phyloP scores from a whole-genome alignment of 2,113 vertebrate genomes.

The Coreoperca whiteheadi region DNA sequence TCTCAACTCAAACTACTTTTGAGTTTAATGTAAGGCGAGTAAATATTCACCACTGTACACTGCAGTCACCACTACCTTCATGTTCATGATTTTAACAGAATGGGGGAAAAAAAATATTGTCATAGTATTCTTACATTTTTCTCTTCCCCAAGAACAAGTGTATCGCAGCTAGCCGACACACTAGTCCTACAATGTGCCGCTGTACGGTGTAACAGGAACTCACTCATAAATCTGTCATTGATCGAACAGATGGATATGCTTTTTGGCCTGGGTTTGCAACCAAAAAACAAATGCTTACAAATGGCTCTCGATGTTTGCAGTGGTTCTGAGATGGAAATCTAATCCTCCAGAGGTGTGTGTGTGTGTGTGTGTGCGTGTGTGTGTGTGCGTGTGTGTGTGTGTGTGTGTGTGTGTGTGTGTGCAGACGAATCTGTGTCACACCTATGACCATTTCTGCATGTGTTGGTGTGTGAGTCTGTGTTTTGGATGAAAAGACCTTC shows the following conservation, averaged over 20 bases:
- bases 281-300: slow-evolving; percentile 49
- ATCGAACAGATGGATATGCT: slow-evolving; percentile 46
- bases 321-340: slow-evolving; percentile 30
- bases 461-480: slow-evolving; percentile 27
- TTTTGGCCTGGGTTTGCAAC: slow-evolving; percentile 38
- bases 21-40: too few relatives aligned
- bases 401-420: not conserved
- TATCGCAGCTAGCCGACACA: too few relatives aligned
- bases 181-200: slow-evolving; percentile 11
- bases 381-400: not conserved
- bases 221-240: slow-evolving; percentile 54
- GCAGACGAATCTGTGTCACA: not conserved
- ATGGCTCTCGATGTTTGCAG: slow-evolving; percentile 53
- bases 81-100: too few relatives aligned
- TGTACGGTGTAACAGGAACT: slow-evolving; percentile 32
- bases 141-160: too few relatives aligned
- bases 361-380: not conserved
- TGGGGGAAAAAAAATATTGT: too few relatives aligned
- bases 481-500: slow-evolving; percentile 57
- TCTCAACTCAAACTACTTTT: too few relatives aligned
- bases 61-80: too few relatives aligned
- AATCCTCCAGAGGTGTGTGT: slow-evolving; percentile 39
- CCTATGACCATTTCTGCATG: slow-evolving; percentile 19
- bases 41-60: too few relatives aligned
- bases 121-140: too few relatives aligned